Conservation (phyloP, 2,797 vertebrate species). For the Acropternis orthonyx region DNA sequence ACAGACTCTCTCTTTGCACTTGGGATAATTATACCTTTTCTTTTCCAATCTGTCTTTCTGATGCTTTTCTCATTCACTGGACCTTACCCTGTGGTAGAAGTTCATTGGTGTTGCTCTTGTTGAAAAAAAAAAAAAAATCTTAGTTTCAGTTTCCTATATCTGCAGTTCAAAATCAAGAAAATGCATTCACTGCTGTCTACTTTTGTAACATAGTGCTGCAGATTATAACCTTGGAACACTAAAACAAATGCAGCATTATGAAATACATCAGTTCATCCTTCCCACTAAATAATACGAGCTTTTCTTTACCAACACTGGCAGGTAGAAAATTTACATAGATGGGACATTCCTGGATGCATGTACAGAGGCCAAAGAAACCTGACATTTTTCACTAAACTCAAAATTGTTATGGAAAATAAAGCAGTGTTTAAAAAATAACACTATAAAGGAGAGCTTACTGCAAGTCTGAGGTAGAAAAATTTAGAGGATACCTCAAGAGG, state of each 20-base stretch:
- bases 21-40: background rate
- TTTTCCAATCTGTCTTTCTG: background rate
- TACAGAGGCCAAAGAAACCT: background rate
- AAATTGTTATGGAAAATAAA: background rate
- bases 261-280: background rate
- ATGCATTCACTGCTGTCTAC: background rate
- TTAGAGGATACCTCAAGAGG: background rate
- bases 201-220: background rate
- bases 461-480: background rate
- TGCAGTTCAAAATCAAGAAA: constrained; percentile 18
- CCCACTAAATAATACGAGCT: background rate
- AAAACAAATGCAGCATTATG: background rate
- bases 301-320: background rate
- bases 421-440: background rate
- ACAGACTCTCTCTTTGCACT: background rate
- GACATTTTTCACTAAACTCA: background rate
- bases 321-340: background rate
- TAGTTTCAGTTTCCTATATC: background rate
- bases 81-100: background rate
- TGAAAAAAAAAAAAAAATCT: background rate
- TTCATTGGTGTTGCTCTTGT: background rate
- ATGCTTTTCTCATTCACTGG: background rate
- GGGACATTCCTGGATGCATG: background rate
- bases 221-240: background rate
- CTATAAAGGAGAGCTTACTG: background rate